Evolutionary conservation across 2,797 vertebrate species (phyloP), one percentile per base, ranked within the genome.

Genomic region (Pseudomugil gertrudae): DNA sequence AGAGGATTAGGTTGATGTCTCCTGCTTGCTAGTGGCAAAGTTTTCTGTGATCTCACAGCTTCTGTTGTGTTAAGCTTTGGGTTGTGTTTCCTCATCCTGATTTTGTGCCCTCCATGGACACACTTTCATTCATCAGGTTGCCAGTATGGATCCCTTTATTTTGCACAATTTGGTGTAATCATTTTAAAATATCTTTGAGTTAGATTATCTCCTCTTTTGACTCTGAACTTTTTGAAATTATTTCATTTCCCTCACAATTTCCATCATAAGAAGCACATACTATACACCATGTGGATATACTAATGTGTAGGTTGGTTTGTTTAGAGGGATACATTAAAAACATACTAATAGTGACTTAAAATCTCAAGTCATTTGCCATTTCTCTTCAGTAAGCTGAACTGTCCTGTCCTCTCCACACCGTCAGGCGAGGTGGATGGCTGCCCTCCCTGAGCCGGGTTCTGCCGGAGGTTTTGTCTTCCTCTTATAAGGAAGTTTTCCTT

Each of bases 1-100:
- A 47, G 80, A 58, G 81, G 80, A 89, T 91, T 83, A 81, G 38
- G 75, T 84, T 73, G 80, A 86, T 56, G 14, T 79, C 51, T 83
- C 62, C 54, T 84, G 79, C 58, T 73, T 82, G 84, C 72, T 57
- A 60, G 43, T 70, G 66, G 70, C 79, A 69, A 54, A 72, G 71
- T 67, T 54, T 76, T 81, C 71, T 80, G 74, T 78, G 68, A 80
- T 79, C 54, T 80, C 74, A 74, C 84, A 71, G 70, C 70, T 35
- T 76, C 66, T 72, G 69, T 57, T 67, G 57, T 70, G 62, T 55
- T 83, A 54, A 43, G 35, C 74, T 81, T 65, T 68, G 17, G 47
- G 63, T 47, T 74, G 66, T 80, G 69, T 75, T 72, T 67, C 57
- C 76, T 80, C 68, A 68, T 67, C 74, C 69, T 66, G 79, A 74